Percentiles rank a stretch among this genome's conserved stretches.
These are phyloP conservation scores for Palythoa heliodiscus DNA, from an alignment of 92 coral and sea anemone species.

Conservation along the genomic window DNA sequence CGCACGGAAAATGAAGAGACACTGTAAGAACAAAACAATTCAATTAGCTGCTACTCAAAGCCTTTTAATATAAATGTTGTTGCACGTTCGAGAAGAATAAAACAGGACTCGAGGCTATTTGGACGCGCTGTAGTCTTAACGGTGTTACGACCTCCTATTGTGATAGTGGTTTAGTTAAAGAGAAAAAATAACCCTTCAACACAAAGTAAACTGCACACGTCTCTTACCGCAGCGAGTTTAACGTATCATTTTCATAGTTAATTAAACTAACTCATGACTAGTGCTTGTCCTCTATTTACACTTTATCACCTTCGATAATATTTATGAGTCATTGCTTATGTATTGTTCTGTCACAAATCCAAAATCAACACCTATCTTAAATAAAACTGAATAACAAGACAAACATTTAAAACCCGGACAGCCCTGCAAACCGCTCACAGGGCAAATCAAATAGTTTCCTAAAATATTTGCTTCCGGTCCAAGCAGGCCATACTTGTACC, in stretches of 20 bases:
- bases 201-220: constrained; percentile 34
- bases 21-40: constrained; percentile 33
- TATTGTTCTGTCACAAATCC: constrained; percentile 52
- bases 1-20: constrained; percentile 44
- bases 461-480: constrained; percentile 40
- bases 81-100: constrained; percentile 42
- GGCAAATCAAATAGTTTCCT: constrained; percentile 42
- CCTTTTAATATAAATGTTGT: constrained; percentile 32
- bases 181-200: constrained; percentile 44
- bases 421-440: constrained; percentile 12
- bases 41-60: constrained; percentile 30
- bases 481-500: not conserved
- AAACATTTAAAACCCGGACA: constrained; percentile 22
- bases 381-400: constrained; percentile 46
- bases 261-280: constrained; percentile 57
- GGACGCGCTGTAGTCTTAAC: not conserved
- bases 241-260: constrained; percentile 60
- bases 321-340: constrained; percentile 54
- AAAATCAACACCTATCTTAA: constrained; percentile 64
- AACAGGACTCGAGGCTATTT: constrained; percentile 41
- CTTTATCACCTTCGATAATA: constrained; percentile 64
- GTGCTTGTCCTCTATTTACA: constrained; percentile 50
- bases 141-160: constrained; percentile 35
- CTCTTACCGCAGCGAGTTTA: constrained; percentile 42
- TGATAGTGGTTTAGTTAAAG: constrained; percentile 32